These are phyloP conservation scores for Luidia sarsii DNA, from an alignment of 53 echinoderm and acorn worm genomes.

Conservation along the genomic window DNA sequence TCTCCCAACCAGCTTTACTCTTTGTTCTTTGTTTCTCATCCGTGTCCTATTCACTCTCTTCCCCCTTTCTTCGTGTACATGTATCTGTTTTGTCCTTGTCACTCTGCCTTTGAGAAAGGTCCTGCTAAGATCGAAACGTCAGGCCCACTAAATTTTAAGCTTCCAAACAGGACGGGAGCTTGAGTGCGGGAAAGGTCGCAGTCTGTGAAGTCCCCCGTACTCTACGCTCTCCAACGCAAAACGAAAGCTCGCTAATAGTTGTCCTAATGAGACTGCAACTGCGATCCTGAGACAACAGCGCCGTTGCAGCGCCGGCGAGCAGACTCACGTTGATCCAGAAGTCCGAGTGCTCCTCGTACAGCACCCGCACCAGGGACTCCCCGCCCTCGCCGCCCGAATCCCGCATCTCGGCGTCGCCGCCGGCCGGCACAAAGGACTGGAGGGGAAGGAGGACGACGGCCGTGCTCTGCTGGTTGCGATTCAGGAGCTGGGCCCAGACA, in stretches of 20 bases:
- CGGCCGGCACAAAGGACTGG: constrained; percentile 70
- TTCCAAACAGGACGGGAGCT: no score
- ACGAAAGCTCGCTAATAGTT: no score
- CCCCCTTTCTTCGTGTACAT: no score
- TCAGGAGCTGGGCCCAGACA: constrained; percentile 92
- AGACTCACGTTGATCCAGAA: constrained; percentile 99
- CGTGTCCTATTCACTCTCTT: no score
- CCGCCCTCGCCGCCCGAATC: constrained; percentile 27
- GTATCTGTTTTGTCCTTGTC: no score
- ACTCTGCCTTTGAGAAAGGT: no score
- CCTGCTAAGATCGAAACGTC: no score
- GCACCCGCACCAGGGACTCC: constrained; percentile 61
- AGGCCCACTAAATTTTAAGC: no score
- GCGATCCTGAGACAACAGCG: background rate
- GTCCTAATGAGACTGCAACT: background rate
- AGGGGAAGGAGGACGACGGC: constrained; percentile 82
- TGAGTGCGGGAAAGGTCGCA: background rate
- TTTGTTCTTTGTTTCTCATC: no score
- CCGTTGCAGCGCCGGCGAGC: background rate
- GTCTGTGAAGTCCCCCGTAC: no score
- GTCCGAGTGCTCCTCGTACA: constrained; percentile 97
- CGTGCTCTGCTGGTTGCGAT: constrained; percentile 91
- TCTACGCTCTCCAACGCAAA: no score
- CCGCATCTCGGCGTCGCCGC: constrained; percentile 20
- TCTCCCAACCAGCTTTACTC: no score